Evolutionary conservation across 1,140 invertebrate species (phyloP), one percentile per base, ranked within the genome.

Genomic region (Ooceraea biroi): DNA sequence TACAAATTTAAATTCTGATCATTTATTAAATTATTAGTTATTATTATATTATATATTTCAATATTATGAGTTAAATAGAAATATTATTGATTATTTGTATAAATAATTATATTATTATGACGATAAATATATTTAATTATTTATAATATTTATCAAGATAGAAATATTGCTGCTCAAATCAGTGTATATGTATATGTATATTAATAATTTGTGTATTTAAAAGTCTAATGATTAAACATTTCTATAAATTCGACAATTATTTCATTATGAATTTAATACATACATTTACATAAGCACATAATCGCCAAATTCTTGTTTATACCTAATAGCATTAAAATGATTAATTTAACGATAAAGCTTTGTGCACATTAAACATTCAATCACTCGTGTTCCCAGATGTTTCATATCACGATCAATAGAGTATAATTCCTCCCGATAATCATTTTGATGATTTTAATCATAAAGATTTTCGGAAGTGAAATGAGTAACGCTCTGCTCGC

Each of bases 401-500:
- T 44, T 30, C 19, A 76, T 50, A 11, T 52, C 46, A 27, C 60
- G 60, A 36, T 30, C 44, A 19, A 36, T 25, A 46, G 19, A n/a
- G n/a, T n/a, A n/a, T 14, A 44, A 48, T 19, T 25, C 10, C 19
- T 52, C 27, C 27, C 61, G 48, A 41, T n/a, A 65, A 66, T 17
- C 4, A 0, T 7, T 7, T 36, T 7, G 27, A 25, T 17, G 14
- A 30, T 61, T 66, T 41, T n/a, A n/a, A n/a, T 41, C 61, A 19
- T 52, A 27, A 44, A 71, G 57, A 80, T 80, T 19, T 50, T 58
- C 50, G 8, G 52, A 57, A n/a, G 50, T 50, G 65, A 69, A 17
- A 46, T 30, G 76, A 80, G 65, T 46, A 65, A 77, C 50, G 76
- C 50, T 36, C 65, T 71, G 65, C 71, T 77, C 77, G 66, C 88